phyloP scores from a whole-genome alignment of 2,797 vertebrate genomes.

The Malurus leucopterus region DNA sequence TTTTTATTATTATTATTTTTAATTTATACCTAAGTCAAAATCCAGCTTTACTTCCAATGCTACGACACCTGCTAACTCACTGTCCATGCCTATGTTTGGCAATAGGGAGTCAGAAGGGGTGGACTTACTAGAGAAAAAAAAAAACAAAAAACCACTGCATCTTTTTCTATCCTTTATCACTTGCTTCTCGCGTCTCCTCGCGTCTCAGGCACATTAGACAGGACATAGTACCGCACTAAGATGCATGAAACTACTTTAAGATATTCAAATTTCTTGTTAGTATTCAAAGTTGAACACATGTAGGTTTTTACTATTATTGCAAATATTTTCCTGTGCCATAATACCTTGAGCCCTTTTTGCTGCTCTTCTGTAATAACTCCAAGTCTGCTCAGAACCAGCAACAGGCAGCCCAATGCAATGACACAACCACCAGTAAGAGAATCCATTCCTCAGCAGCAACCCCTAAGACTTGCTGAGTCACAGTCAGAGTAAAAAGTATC shows the following conservation, averaged over 20 bases:
- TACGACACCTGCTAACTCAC: not conserved
- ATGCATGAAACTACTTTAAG: not conserved
- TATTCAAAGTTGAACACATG: not conserved
- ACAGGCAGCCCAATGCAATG: not conserved
- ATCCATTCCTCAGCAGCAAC: not conserved
- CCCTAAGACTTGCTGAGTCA: not conserved
- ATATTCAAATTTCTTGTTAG: not conserved
- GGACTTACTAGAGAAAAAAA: not conserved
- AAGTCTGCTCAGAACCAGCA: not conserved
- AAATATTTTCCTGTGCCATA: not conserved
- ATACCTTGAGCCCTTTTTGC: not conserved
- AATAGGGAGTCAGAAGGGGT: not conserved
- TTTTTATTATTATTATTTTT: not conserved
- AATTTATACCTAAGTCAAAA: not conserved
- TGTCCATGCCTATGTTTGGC: not conserved
- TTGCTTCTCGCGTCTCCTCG: not conserved
- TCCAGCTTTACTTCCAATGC: not conserved
- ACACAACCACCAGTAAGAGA: not conserved
- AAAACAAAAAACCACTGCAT: no score
- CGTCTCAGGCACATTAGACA: not conserved
- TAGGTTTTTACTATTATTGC: not conserved
- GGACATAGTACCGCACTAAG: fast-evolving
- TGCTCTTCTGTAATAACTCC: not conserved
- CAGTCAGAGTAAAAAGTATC: not conserved
- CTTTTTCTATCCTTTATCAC: not conserved